A percentile compares a stretch with the other conserved stretches of the same genome.
Conservation (phyloP, 2,888 invertebrate genomes). For the Cancer borealis region DNA sequence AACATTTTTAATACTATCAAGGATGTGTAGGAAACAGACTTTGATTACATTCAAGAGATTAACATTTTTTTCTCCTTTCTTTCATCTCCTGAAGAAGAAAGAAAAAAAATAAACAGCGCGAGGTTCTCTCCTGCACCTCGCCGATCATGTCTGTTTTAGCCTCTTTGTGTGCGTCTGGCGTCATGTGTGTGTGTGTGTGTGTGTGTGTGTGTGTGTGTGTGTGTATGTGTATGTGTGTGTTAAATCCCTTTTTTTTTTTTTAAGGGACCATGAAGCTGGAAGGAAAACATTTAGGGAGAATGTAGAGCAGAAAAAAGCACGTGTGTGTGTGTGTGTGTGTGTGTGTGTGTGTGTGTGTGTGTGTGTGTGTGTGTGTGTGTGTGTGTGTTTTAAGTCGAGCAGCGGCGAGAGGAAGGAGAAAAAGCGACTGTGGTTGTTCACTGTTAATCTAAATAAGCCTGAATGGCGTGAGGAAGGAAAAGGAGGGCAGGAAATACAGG, state of each 20-base stretch:
- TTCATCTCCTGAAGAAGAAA: background rate
- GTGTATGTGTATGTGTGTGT: slow-evolving; percentile 46
- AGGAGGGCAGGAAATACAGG: background rate
- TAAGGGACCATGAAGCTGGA: too few species aligned
- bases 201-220: slow-evolving; percentile 54
- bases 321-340: slow-evolving; percentile 25
- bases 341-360: slow-evolving; percentile 47
- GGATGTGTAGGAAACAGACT: slow-evolving; percentile 42
- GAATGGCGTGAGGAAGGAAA: background rate
- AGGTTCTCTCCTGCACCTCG: slow-evolving; percentile 4
- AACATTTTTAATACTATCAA: slow-evolving; percentile 41
- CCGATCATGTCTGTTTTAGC: background rate
- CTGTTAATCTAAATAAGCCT: background rate
- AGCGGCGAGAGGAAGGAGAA: slow-evolving; percentile 32
- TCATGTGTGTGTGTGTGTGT: slow-evolving; percentile 31
- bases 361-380: slow-evolving; percentile 33
- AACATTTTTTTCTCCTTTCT: background rate
- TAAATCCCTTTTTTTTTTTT: background rate
- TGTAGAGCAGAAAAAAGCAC: background rate
- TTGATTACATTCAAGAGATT: slow-evolving; percentile 8
- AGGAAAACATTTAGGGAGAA: background rate
- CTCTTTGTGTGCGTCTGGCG: background rate
- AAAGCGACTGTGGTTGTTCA: background rate
- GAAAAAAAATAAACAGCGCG: background rate
- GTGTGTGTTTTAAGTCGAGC: slow-evolving; percentile 1